phyloP scores from a whole-genome alignment of 2,113 vertebrate genomes.

The Delphinapterus leucas region DNA sequence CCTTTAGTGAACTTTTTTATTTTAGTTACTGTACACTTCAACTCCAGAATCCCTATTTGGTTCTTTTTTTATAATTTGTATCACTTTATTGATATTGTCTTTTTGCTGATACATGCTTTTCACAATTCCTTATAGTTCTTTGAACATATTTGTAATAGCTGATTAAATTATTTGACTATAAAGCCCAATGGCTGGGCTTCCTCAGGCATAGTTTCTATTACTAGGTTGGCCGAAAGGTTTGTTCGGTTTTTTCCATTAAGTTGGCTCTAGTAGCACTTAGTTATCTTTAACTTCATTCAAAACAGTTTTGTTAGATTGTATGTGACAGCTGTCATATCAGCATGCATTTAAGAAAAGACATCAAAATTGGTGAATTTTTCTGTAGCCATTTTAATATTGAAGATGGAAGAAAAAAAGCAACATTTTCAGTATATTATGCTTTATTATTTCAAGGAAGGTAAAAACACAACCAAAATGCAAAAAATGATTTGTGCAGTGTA shows the following conservation, averaged over 20 bases:
- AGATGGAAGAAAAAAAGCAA: no score
- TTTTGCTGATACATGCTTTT: not conserved
- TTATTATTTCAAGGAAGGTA: no score
- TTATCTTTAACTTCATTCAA: no score
- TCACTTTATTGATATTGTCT: not conserved
- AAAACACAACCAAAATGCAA: no score
- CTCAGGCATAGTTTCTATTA: not conserved
- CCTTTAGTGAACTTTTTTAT: not conserved
- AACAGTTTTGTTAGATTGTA: no score
- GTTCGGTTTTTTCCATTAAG: not conserved
- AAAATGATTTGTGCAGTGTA: no score
- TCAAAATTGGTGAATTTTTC: no score
- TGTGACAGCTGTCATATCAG: no score
- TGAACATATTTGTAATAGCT: not conserved
- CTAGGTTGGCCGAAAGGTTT: not conserved
- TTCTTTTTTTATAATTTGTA: not conserved
- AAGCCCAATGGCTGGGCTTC: not conserved
- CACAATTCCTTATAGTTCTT: not conserved
- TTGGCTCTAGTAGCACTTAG: no score
- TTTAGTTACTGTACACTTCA: not conserved
- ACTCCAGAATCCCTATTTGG: not conserved
- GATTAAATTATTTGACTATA: not conserved
- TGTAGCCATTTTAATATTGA: no score
- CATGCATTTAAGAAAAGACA: no score
- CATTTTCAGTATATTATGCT: no score